These are phyloP conservation scores for Paradoxurus hermaphroditus DNA, from an alignment of 2,113 vertebrate genomes.

Conservation along the genomic window DNA sequence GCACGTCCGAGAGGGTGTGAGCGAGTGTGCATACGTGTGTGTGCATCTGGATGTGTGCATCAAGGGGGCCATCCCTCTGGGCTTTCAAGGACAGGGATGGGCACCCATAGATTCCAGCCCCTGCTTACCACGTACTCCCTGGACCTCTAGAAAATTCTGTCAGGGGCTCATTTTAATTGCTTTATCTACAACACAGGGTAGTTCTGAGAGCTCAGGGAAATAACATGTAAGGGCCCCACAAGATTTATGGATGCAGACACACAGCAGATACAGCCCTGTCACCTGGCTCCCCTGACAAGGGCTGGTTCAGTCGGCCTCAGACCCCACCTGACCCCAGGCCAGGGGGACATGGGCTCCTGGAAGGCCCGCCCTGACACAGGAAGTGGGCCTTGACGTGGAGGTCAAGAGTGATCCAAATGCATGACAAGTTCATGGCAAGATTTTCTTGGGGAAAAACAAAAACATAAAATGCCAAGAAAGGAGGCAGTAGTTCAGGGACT, in stretches of 20 bases:
- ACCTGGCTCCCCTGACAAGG: background rate
- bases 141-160: background rate
- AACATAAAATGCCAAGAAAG: background rate
- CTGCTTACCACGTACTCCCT: background rate
- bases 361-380: background rate
- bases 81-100: too few species aligned
- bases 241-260: background rate
- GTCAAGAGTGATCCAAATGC: background rate
- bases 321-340: background rate
- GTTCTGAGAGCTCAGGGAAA: background rate
- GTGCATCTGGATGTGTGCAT: too few species aligned
- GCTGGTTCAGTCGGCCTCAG: fast-evolving
- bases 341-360: fast-evolving
- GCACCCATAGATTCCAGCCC: background rate
- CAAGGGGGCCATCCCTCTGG: background rate
- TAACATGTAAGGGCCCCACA: background rate
- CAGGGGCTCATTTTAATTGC: background rate
- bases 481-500: background rate
- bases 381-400: background rate
- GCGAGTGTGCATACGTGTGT: fast-evolving
- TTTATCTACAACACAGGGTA: background rate
- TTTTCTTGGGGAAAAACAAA: background rate
- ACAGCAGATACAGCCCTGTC: fast-evolving
- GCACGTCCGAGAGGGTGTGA: fast-evolving
- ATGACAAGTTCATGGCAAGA: background rate